Evolutionary conservation across 2,888 invertebrate genomes (phyloP).

Genomic region (Platycnemis pennipes): DNA sequence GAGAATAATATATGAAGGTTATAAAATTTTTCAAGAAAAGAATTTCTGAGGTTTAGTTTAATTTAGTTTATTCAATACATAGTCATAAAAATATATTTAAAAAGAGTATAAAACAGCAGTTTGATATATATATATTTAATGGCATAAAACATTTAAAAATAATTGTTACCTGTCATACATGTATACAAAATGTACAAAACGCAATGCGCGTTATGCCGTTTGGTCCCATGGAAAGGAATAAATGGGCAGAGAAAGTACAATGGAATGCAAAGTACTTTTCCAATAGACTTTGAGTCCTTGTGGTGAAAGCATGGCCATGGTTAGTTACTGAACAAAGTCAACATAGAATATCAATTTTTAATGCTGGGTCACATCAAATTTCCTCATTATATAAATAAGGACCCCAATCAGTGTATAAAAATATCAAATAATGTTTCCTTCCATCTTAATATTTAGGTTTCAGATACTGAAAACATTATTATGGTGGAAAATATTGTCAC

Average conservation of each 20-base stretch:
- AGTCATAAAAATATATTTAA: slow-evolving; percentile 60
- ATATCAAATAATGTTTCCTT: too few species aligned
- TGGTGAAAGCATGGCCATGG: background rate
- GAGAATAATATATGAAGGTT: too few species aligned
- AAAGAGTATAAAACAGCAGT: background rate
- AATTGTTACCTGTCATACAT: background rate
- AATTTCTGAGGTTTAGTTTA: background rate
- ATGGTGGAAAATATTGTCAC: too few species aligned
- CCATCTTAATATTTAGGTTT: too few species aligned
- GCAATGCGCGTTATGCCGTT: background rate
- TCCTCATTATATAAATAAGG: too few species aligned
- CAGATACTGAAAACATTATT: too few species aligned
- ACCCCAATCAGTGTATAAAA: too few species aligned
- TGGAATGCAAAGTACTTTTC: slow-evolving; percentile 48
- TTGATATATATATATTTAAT: background rate
- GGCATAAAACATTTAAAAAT: slow-evolving; percentile 31
- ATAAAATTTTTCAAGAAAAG: background rate
- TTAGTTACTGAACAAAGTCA: background rate
- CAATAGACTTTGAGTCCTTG: background rate
- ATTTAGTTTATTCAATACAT: slow-evolving; percentile 18
- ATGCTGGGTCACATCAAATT: background rate
- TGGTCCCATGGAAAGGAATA: slow-evolving; percentile 29
- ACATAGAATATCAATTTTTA: background rate
- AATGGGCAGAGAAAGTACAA: background rate
- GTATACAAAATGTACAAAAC: slow-evolving; percentile 49